Conservation (phyloP, 2,797 vertebrate genomes). For the Pogoniulus pusillus region DNA sequence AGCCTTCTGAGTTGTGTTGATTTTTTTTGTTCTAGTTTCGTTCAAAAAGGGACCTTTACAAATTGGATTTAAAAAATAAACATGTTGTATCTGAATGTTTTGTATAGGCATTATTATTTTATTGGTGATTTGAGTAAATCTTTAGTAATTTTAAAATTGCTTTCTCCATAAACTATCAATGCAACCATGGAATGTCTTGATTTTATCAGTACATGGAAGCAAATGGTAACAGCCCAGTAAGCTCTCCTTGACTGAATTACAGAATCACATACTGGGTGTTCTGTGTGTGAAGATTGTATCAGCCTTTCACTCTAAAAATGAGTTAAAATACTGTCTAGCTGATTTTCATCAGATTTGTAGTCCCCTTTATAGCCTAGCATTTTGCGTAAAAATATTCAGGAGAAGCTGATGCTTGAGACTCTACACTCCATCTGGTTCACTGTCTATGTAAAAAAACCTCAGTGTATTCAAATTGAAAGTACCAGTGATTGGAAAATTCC, state of each 20-base stretch:
- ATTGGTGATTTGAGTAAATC: not conserved
- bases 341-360: not conserved
- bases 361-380: too few species aligned
- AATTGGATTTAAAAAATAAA: slow-evolving; percentile 65
- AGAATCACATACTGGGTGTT: not conserved
- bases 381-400: too few species aligned
- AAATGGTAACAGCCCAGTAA: not conserved
- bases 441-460: not conserved
- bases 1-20: slow-evolving; percentile 60
- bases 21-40: slow-evolving; percentile 66
- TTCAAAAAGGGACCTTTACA: slow-evolving; percentile 73
- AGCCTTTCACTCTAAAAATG: not conserved
- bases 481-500: not conserved
- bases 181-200: not conserved
- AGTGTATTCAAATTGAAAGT: not conserved
- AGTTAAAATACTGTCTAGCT: not conserved
- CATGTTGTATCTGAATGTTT: slow-evolving; percentile 18
- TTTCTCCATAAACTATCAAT: not conserved
- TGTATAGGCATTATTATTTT: not conserved
- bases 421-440: not conserved
- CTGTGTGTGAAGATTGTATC: not conserved
- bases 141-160: not conserved
- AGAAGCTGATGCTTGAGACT: not conserved
- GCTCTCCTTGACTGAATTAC: not conserved
- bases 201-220: not conserved